These are phyloP conservation scores for Melopsittacus undulatus DNA, from an alignment of 2,797 vertebrate genomes.

Conservation along the genomic window DNA sequence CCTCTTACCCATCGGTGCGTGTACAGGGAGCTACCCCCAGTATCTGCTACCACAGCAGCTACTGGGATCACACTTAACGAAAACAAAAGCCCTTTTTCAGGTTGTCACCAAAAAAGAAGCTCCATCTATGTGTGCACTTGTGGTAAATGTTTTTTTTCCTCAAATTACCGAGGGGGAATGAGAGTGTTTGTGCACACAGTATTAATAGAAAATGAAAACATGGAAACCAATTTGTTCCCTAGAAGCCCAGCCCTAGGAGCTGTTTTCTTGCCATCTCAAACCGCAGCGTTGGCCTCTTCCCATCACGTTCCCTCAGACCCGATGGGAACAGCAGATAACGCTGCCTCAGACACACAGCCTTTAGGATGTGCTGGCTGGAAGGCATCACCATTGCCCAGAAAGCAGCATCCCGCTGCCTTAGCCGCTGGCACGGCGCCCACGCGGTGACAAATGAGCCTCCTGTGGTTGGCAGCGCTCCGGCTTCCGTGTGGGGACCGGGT, in stretches of 20 bases:
- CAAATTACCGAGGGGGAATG: not conserved
- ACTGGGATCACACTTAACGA: not conserved
- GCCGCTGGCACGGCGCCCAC: rapidly evolving
- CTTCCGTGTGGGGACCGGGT: rapidly evolving
- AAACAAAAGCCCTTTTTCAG: rapidly evolving
- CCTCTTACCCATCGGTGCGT: rapidly evolving
- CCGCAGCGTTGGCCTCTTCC: not conserved
- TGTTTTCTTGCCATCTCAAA: not conserved
- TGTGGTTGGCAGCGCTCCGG: rapidly evolving
- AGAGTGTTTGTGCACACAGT: not conserved
- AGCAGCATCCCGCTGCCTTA: rapidly evolving
- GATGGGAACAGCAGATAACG: rapidly evolving
- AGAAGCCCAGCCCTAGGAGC: not conserved
- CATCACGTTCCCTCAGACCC: rapidly evolving
- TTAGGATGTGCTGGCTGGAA: no score
- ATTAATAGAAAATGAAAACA: slow-evolving; percentile 8
- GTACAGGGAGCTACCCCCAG: rapidly evolving
- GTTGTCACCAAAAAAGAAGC: not conserved
- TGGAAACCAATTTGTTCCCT: not conserved
- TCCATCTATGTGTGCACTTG: rapidly evolving
- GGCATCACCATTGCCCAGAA: rapidly evolving
- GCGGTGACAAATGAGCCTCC: rapidly evolving
- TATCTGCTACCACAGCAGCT: not conserved
- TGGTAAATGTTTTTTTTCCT: not conserved
- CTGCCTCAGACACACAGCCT: rapidly evolving